Base-by-base conservation (phyloP, 2,888 invertebrate species). In the Melanophora roralis region DNA sequence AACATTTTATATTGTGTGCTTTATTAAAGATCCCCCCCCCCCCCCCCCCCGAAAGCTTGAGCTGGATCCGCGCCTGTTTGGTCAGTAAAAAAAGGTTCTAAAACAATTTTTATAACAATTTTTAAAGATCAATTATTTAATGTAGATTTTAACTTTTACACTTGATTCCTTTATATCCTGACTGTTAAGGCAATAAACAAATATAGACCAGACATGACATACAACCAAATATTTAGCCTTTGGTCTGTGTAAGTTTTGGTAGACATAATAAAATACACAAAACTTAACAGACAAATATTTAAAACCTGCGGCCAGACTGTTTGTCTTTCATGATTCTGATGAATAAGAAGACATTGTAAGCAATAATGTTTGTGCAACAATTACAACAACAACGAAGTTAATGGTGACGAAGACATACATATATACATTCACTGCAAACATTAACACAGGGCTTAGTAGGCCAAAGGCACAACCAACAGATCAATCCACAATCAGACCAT, bases 171-270 rank as follows among this genome's bases (percentile, higher is more conserved):
- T 77, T 64, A 69, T 7, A 57, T 7, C 34, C 57, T 71, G 69
- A 19, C 9, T 32, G 34, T 38, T 21, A 11, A 38, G 23, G 49
- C n/a, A 27, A 62, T 83, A 83, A 82, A 86, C 86, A 86, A 87
- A 86, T 86, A 88, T 87, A 86, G 87, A 86, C 85, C 87, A 87
- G 81, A 76, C 82, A 80, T 69, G 59, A 45, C 80, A 83, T 82
- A 78, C 81, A 60, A 81, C 40, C 77, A 81, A 82, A 78, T 77
- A 79, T 68, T 53, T 59, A 78, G 51, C 69, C 69, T 77, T 77
- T 77, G 60, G 75, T 75, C 75, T 68, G 36, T 27, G 67, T 34
- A 40, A 67, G 67, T 78, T n/a, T 69, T 76, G 76, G 49, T 32
- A 51, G 19, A 62, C 55, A 57, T 45, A 67, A 9, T 34, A 9